Evolutionary conservation across 2,888 invertebrate species (phyloP).

Genomic region (Drosophila neotestacea): DNA sequence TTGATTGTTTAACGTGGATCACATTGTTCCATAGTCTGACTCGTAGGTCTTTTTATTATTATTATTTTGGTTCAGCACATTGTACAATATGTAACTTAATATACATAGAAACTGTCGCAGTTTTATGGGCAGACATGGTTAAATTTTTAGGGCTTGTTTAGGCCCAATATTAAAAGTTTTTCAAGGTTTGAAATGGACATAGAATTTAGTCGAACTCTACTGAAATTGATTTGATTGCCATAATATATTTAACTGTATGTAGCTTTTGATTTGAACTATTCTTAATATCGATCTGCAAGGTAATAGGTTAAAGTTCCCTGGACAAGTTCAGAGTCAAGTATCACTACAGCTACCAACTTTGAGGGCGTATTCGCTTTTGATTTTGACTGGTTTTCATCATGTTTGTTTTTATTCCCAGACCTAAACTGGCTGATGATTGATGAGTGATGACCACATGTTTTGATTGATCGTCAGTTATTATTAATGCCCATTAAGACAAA

Average conservation of each 20-base stretch:
- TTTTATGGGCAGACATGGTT: conserved; percentile 5
- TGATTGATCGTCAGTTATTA: conserved; percentile 68
- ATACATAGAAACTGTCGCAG: conserved; percentile 4
- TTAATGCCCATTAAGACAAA: conserved; percentile 64
- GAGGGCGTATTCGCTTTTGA: conserved; percentile 47
- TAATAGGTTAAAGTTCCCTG: conserved; percentile 46
- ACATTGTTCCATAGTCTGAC: conserved; percentile 13
- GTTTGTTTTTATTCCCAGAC: conserved; percentile 28
- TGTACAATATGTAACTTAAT: conserved; percentile 7
- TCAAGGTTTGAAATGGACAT: conserved; percentile 19
- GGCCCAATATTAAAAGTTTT: conserved; percentile 10
- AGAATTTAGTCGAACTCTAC: conserved; percentile 5
- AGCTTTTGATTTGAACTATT: neutral
- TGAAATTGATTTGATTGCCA: neutral
- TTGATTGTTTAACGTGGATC: conserved; percentile 22
- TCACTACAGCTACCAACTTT: conserved; percentile 14
- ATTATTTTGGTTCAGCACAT: neutral
- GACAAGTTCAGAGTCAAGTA: conserved; percentile 36
- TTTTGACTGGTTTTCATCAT: conserved; percentile 46
- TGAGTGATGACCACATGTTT: conserved; percentile 45
- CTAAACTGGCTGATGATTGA: conserved; percentile 48
- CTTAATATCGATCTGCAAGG: conserved; percentile 25
- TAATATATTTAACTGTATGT: neutral
- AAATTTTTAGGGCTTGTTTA: conserved; percentile 17
- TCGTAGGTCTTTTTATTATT: neutral